phyloP scores from a whole-genome alignment of 2,888 invertebrate genomes.

The Alviniconcha strummeri region DNA sequence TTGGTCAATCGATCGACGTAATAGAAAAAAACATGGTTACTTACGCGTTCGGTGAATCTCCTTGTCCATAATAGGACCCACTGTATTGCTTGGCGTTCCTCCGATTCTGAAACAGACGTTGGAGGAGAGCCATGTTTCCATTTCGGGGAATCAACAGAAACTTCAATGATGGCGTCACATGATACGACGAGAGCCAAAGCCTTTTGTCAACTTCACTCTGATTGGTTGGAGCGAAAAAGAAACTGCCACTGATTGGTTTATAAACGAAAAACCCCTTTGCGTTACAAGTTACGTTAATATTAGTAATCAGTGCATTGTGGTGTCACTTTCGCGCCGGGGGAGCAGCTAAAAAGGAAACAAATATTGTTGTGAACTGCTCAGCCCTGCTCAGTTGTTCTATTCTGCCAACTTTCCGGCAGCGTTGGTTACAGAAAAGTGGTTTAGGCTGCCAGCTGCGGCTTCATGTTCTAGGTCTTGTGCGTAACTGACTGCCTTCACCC shows the following conservation, averaged over 20 bases:
- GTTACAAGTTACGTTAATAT: too few relatives aligned
- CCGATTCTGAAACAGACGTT: slow-evolving; percentile 42
- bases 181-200: slow-evolving; percentile 2
- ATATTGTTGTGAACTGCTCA: neutral
- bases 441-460: too few relatives aligned
- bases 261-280: neutral
- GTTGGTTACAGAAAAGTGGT: too few relatives aligned
- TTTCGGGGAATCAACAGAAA: slow-evolving; percentile 27
- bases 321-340: too few relatives aligned
- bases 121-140: slow-evolving; percentile 48
- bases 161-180: slow-evolving; percentile 28
- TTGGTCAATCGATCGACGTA: neutral
- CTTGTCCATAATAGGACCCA: slow-evolving; percentile 16
- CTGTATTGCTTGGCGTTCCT: slow-evolving; percentile 39
- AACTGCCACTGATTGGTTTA: neutral
- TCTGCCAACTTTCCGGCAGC: too few relatives aligned
- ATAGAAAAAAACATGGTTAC: slow-evolving; percentile 6
- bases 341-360: neutral
- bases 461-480: too few relatives aligned
- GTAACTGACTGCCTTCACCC: too few relatives aligned
- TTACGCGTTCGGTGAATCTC: slow-evolving; percentile 36
- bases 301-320: too few relatives aligned
- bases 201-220: neutral
- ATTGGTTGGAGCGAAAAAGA: slow-evolving; percentile 10
- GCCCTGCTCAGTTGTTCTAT: neutral